These are phyloP conservation scores for Lordiphosa andalusiaca DNA, from an alignment of 2,888 invertebrate species.

Conservation along the genomic window DNA sequence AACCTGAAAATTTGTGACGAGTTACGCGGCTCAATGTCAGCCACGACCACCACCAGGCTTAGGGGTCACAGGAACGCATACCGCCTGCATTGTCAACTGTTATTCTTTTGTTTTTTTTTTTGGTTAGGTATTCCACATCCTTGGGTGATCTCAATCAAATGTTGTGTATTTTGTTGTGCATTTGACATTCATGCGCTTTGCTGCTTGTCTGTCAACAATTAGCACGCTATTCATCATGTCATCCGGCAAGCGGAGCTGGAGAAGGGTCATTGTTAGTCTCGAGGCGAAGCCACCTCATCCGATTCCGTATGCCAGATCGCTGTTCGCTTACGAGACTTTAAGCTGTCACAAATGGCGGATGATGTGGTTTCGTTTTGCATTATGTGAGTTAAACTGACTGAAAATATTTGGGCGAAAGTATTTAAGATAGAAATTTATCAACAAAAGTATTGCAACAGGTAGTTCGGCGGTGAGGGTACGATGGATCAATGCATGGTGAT, in stretches of 20 bases:
- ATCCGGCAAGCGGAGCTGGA: constrained; percentile 36
- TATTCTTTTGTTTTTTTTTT: constrained; percentile 16
- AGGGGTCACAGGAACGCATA: constrained; percentile 6
- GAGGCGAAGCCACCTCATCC: neutral
- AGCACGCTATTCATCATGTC: constrained; percentile 79
- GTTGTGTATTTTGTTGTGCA: constrained; percentile 55
- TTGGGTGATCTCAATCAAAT: constrained; percentile 65
- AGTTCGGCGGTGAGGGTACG: too few relatives aligned
- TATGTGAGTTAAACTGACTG: too few relatives aligned
- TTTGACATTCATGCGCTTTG: constrained; percentile 66
- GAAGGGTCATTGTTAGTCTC: constrained; percentile 38
- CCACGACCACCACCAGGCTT: constrained; percentile 28
- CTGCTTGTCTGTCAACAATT: constrained; percentile 78
- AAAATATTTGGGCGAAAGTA: too few relatives aligned
- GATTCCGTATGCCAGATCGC: constrained; percentile 4
- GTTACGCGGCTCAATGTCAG: constrained; percentile 69
- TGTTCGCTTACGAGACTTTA: constrained; percentile 13
- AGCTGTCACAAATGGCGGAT: constrained; percentile 27
- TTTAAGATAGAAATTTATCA: too few relatives aligned
- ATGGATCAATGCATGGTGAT: too few relatives aligned
- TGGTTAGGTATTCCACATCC: constrained; percentile 32
- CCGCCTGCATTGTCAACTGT: constrained; percentile 40
- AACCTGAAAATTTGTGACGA: constrained; percentile 58
- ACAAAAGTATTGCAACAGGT: too few relatives aligned
- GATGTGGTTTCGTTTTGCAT: constrained; percentile 26